A percentile compares a stretch with the other conserved stretches of the same genome.
These are phyloP conservation scores for Acarapis woodi DNA, from an alignment of 1,140 invertebrate species.

Conservation along the genomic window DNA sequence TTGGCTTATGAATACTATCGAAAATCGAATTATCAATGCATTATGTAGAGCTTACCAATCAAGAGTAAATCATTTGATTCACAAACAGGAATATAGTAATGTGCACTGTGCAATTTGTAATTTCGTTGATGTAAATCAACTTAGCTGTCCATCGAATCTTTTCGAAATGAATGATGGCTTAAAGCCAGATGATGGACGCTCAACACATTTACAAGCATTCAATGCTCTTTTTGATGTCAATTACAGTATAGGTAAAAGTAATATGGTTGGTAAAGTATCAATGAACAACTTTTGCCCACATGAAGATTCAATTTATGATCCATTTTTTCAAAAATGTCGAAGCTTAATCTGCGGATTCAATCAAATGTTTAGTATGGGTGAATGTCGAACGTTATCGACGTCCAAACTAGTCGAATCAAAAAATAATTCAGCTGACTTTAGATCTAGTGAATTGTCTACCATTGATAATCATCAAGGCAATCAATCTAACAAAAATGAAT, in stretches of 20 bases:
- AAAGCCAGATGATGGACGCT: background rate
- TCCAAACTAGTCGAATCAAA: background rate
- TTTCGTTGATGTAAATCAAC: background rate
- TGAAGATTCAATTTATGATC: conserved; percentile 21
- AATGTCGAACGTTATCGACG: background rate
- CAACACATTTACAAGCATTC: no score
- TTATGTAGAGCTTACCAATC: background rate
- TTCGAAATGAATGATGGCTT: background rate
- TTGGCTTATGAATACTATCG: background rate
- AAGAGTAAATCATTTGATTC: background rate
- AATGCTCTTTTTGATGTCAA: no score
- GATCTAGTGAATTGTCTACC: conserved; percentile 10
- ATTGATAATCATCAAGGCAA: conserved; percentile 13
- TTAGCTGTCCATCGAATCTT: background rate
- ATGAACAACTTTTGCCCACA: background rate
- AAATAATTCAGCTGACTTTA: conserved; percentile 6
- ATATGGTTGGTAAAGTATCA: background rate
- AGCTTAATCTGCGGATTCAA: conserved; percentile 15
- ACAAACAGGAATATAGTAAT: conserved; percentile 1
- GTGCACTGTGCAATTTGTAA: background rate
- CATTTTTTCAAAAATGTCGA: conserved; percentile 22
- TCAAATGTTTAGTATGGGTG: background rate
- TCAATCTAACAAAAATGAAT: conserved; percentile 12
- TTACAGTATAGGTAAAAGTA: no score
- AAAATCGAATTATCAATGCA: no score